Conservation (phyloP, 2,888 invertebrate species). For the Coenonympha glycerion region DNA sequence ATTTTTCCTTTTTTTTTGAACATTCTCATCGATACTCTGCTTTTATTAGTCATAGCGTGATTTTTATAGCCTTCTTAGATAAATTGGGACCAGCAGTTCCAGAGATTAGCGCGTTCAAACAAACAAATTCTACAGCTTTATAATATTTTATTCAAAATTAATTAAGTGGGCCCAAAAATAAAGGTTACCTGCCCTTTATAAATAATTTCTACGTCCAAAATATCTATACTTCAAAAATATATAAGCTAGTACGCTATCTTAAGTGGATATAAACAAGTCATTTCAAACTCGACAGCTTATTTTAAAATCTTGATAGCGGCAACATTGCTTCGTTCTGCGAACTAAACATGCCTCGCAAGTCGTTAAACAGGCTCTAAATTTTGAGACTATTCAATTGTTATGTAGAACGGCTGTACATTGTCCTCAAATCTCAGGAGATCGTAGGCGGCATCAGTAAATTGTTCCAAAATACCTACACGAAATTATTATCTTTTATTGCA, state of each 20-base stretch:
- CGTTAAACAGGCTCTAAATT: slow-evolving; percentile 20
- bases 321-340: slow-evolving; percentile 10
- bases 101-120: too few relatives aligned
- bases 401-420: slow-evolving; percentile 23
- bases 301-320: slow-evolving; percentile 5
- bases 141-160: too few relatives aligned
- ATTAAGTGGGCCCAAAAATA: too few relatives aligned
- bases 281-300: not conserved
- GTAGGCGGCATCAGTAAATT: slow-evolving; percentile 59
- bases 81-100: too few relatives aligned
- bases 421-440: slow-evolving; percentile 30
- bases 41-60: too few relatives aligned
- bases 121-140: too few relatives aligned
- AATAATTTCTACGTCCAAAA: not conserved
- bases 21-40: too few relatives aligned
- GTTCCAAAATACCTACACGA: slow-evolving; percentile 60
- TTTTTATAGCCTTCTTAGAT: too few relatives aligned
- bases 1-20: too few relatives aligned
- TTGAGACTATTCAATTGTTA: slow-evolving; percentile 21
- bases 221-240: not conserved
- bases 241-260: not conserved
- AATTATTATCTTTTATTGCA: slow-evolving; percentile 63
- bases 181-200: too few relatives aligned
- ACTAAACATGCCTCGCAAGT: slow-evolving; percentile 7
- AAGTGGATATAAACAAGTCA: not conserved